phyloP scores from a whole-genome alignment of 2,888 invertebrate genomes.

The Metacarcinus magister region DNA sequence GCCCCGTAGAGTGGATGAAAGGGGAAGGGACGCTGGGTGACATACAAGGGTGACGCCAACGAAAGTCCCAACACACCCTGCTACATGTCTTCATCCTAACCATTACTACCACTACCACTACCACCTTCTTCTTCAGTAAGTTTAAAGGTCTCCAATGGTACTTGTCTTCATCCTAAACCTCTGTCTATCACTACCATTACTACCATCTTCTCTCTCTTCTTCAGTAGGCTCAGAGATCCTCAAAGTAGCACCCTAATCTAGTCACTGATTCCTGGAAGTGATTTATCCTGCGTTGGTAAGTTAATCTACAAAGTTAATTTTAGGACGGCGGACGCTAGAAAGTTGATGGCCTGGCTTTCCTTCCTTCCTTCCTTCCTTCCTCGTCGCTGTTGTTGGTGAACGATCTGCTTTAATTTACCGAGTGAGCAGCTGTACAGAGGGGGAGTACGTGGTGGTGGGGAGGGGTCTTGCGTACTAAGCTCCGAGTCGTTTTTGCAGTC shows the following conservation, averaged over 20 bases:
- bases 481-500: not conserved
- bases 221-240: not conserved
- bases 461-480: not conserved
- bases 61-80: no score
- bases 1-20: not conserved
- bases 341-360: not conserved
- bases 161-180: not conserved
- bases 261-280: constrained; percentile 13
- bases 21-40: not conserved
- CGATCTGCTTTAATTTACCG: constrained; percentile 26
- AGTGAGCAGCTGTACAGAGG: not conserved
- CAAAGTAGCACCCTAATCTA: not conserved
- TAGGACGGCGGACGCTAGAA: not conserved
- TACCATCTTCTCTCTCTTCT: not conserved
- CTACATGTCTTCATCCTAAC: no score
- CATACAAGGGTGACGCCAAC: not conserved
- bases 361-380: not conserved
- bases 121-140: no score
- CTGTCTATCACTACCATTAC: not conserved
- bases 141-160: not conserved
- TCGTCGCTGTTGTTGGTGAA: not conserved
- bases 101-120: no score
- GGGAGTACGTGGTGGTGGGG: not conserved
- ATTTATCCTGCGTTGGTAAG: not conserved
- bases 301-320: constrained; percentile 7